Base-by-base conservation (phyloP, 2,797 vertebrate species). In the Cheirogaleus major region DNA sequence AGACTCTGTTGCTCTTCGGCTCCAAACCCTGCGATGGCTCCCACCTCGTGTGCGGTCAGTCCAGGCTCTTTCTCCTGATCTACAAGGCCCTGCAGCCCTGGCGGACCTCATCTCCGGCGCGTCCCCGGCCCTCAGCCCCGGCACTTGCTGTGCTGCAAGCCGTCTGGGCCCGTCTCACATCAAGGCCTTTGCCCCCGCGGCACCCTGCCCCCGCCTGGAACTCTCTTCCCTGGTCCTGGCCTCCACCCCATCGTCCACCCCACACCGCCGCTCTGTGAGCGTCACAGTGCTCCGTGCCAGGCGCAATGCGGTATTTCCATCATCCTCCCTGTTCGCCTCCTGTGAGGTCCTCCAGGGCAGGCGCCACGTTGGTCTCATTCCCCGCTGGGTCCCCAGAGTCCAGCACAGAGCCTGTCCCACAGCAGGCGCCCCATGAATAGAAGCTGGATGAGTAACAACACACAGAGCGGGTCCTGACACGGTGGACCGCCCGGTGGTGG, bases 1-100 rank as follows among this genome's bases (percentile, higher is more conserved):
- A 12, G 43, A 72, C 35, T 55, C 23, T 0, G 0, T 10, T 0
- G 0, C 57, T 12, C 22, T 59, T 35, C 8, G 7, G 43, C 65
- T 72, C 43, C 85, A 61, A 23, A 63, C 30, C 30, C 61, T 15
- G 30, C 61, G 7, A 63, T 32, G 61, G 61, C 61, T 32, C 30
- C 61, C 30, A 63, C 30, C 30, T 63, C 61, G 5, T 14, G 14
- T 12, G 14, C 11, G 41, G 67, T 25, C 25, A 41, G 41, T 55
- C 89, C 41, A 32, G 48, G 32, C 11, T 7, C 11, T 9, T 65
- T 41, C 5, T n/a, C 78, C 1, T 25, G 32, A 63, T 25, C 63
- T 2, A 0, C 52, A 23, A 23, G 35, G 43, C n/a, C 17, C 17
- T 13, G 17, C n/a, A 25, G 4, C n/a, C 48, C 27, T 17, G 17